Evolutionary conservation across 1,140 invertebrate species (phyloP), one percentile per base, ranked within the genome.

Genomic region (Bactericera cockerelli): DNA sequence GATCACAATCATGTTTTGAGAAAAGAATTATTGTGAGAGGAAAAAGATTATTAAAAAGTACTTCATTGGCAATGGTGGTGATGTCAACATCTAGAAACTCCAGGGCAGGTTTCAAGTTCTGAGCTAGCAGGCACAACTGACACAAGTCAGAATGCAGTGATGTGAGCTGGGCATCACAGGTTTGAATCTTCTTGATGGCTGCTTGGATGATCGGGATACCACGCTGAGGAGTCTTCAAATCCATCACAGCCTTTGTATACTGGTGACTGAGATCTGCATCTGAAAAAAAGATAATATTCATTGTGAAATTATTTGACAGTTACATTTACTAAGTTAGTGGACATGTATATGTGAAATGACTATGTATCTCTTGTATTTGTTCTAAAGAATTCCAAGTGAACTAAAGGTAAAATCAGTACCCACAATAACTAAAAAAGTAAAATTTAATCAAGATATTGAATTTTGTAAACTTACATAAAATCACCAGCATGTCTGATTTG

Each of bases 111-210:
- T 93, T 94, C 67, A 97, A 85, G 72, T 89, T 90, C 73, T 95
- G 94, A 26, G 91, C 81, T 25, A 91, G 68, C 25, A 98, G 75
- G 74, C 93, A 96, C 1, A 98, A 74, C 71, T 94, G 90, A 68
- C 89, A 93, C 31, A 98, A 75, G 76, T 94, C 90, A 6, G 89
- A 84, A 73, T 98, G 94, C 64, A 97, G 83, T 1, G 91, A 87
- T 21, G 93, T 97, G 33, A 98, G 72, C 68, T 96, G 91, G 16
- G 86, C 84, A 64, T 90, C 85, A 71, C 81, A 83, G 1, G 87
- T 70, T 70, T 94, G 89, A 62, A 94, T 84, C 72, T 93, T 95
- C 53, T 81, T 79, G 63, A 97, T 93, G 6, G 92, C 92, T 66
- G 82, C 83, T 61, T 80, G 79, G 8, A 97, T 67, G 19, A 94